Base-by-base conservation (phyloP, 30 jellyfish, hydroid and myxozoan genomes). In the Aurelia aurita region DNA sequence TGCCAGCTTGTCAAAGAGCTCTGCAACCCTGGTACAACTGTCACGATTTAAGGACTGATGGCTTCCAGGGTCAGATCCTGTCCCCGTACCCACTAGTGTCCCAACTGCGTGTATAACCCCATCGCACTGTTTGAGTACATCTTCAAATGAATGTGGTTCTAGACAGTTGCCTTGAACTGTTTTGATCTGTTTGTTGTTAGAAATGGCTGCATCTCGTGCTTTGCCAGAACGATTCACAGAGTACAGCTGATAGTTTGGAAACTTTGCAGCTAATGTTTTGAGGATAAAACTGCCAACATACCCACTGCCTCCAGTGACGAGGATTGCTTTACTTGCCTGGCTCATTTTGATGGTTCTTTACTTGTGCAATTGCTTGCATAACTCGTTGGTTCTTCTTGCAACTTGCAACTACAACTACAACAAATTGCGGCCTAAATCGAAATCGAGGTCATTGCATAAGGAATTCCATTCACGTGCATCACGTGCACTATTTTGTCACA, bases 271-370 rank as follows among this genome's bases (percentile, higher is more conserved):
- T 43, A 83, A 79, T 47, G 51, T 68, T 83, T 70, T 83, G 25
- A 83, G 68, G 62, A 83, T 83, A 47, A 83, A 83, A 60, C 93
- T 83, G 34, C 93, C 93, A 23, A 83, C 93, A 44, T 83, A 83
- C 16, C 93, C 93, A 59, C 93, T 83, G 57, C 93, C 93, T 20
- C 93, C 93, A 39, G 93, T 83, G 35, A 83, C 93, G 18, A 83
- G 93, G 35, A 83, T 69, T 12, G 81, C 83, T 63, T 83, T 83
- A 1, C 71, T 26, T 20, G 13, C 34, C 20, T 39, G 51, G 51
- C 12, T 39, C 51, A 39, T 39, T 39, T 39, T 39, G 46, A 34
- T 39, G 1, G 1, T 39, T 39, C 14, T 39, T 15, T 15, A 39
- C 51, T 5, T 39, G 2, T 2, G 4, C 51, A 5, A 3, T 1